Base-by-base conservation (phyloP, 2,113 vertebrate species). In the Penelope pileata region DNA sequence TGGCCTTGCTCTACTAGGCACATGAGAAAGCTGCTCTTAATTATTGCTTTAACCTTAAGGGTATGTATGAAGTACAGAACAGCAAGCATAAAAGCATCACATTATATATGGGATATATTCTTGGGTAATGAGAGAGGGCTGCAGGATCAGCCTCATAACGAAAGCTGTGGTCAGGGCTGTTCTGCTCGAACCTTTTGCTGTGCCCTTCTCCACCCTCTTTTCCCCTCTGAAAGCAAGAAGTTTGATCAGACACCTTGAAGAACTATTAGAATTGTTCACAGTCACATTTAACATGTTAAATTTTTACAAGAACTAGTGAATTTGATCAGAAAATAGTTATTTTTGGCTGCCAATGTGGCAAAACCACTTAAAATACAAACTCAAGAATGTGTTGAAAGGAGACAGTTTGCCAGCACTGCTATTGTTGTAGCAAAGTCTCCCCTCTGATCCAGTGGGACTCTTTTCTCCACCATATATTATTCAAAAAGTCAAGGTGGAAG, bases 41-140 rank as follows among this genome's bases (percentile, higher is more conserved):
- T 97, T 95, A 94, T 83, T 93, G 13, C 83, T 97, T 97, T 91
- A 88, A 96, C 85, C 32, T 93, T 96, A 83, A 91, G 95, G 78
- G 63, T 86, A 66, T 48, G 4, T 79, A 53, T 56, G 89, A 59
- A 51, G 56, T 53, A 64, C 34, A 75, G 36, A 75, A 72, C 13
- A 85, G 78, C 84, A 87, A 48, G 23, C 2, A 0, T 76, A 83
- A 78, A 5, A 58, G 53, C 40, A 10, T 82, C 53, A 4, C 15
- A 2, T 93, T 56, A 66, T 93, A 59, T 17, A 10, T 0, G 6
- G 47, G 64, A 48, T 1, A 1, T 56, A 5, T 63, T 75, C 64
- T 43, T 40, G 56, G 54, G 27, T 83, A 56, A 73, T 3, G 78
- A 94, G 84, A 72, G 72, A 77, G 16, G 2, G 62, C 74, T 54